These are phyloP conservation scores for Aromia moschata DNA, from an alignment of 2,888 invertebrate species.

Conservation along the genomic window DNA sequence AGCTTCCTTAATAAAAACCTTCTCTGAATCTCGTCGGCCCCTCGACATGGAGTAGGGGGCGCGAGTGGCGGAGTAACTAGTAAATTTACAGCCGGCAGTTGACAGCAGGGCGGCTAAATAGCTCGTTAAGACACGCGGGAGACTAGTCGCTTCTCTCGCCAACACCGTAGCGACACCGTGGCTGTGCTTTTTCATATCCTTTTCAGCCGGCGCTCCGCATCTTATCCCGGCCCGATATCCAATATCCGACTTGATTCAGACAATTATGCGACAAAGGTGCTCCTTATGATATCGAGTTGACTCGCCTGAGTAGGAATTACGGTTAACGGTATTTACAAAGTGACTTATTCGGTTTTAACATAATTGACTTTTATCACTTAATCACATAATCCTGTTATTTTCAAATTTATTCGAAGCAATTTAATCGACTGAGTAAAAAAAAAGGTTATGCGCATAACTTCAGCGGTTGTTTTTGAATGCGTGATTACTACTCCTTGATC, in stretches of 20 bases:
- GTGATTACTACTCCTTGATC: no score
- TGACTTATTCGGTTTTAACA: no score
- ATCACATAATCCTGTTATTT: no score
- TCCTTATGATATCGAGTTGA: slow-evolving; percentile 29
- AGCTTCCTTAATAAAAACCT: slow-evolving; percentile 25
- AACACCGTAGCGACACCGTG: no score
- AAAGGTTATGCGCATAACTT: no score
- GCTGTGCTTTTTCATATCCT: slow-evolving; percentile 44
- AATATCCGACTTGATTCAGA: slow-evolving; percentile 40
- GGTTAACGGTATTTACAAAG: slow-evolving; percentile 21
- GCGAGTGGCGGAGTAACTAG: slow-evolving; percentile 40
- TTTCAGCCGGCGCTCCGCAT: slow-evolving; percentile 25
- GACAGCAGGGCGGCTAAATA: slow-evolving; percentile 54
- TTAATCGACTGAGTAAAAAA: no score
- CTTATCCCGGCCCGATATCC: slow-evolving; percentile 36
- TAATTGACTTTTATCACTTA: no score
- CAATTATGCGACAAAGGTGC: slow-evolving; percentile 42
- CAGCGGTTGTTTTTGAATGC: no score
- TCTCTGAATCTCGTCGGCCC: slow-evolving; percentile 18
- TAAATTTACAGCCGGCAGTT: slow-evolving; percentile 51
- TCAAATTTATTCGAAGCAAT: no score
- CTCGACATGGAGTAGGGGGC: slow-evolving; percentile 5
- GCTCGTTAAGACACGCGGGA: slow-evolving; percentile 53
- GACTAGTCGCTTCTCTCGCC: slow-evolving; percentile 32
- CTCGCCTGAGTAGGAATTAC: slow-evolving; percentile 15